Conservation (phyloP, 2,888 invertebrate genomes). For the Timandra comae region DNA sequence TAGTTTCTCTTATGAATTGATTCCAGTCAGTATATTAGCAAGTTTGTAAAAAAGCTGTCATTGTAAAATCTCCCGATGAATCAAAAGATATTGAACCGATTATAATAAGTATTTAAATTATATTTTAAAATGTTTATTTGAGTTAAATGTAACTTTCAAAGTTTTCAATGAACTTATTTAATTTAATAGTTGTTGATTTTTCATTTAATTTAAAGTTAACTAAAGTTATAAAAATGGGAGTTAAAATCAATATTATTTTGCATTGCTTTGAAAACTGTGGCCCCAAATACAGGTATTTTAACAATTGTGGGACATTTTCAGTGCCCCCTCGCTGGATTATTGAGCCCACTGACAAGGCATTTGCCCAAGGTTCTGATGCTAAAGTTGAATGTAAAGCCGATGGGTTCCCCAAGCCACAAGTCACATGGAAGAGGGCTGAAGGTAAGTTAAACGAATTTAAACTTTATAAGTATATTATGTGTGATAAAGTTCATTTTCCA, state of each 20-base stretch:
- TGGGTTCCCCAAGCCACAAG: conserved; percentile 95
- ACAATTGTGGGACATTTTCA: conserved; percentile 70
- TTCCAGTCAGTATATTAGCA: too few species aligned
- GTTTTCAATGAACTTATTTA: too few species aligned
- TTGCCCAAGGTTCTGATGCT: conserved; percentile 95
- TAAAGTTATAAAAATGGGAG: too few species aligned
- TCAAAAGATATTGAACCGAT: background rate
- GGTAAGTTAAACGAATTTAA: conserved; percentile 74
- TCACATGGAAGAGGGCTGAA: conserved; percentile 97
- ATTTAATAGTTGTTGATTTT: too few species aligned
- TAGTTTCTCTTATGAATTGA: too few species aligned
- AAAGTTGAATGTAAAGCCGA: conserved; percentile 97
- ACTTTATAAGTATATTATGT: too few species aligned
- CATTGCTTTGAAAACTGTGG: background rate
- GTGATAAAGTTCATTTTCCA: too few species aligned
- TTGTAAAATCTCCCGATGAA: background rate
- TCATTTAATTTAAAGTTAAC: too few species aligned
- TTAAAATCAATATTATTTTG: background rate
- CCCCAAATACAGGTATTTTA: conserved; percentile 25
- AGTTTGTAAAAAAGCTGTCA: background rate
- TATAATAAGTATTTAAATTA: too few species aligned
- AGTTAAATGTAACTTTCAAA: too few species aligned
- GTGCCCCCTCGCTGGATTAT: conserved; percentile 97
- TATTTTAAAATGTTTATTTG: too few species aligned
- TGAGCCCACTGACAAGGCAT: conserved; percentile 96